Evolutionary conservation across 30 jellyfish, hydroid and myxozoan species (phyloP).

Genomic region (Sanderia malayensis): DNA sequence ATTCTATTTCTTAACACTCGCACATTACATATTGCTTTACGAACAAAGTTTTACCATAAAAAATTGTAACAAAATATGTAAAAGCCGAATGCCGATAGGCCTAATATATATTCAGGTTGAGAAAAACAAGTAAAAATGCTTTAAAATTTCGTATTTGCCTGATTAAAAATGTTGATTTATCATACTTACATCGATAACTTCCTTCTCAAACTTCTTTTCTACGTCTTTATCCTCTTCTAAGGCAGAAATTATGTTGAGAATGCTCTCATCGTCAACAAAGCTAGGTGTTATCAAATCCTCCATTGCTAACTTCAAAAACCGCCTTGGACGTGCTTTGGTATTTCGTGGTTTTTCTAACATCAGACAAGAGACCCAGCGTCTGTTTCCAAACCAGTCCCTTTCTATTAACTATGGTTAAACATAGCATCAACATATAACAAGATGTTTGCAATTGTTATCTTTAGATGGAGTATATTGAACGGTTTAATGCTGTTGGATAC

Average conservation of each 20-base stretch:
- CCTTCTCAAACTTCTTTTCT: background rate
- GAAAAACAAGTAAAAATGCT: background rate
- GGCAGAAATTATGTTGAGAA: background rate
- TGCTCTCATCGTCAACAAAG: background rate
- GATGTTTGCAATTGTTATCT: background rate
- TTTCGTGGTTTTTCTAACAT: background rate
- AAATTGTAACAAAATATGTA: background rate
- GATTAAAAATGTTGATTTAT: background rate
- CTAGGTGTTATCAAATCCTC: background rate
- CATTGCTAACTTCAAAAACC: background rate
- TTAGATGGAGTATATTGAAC: slow-evolving; percentile 24
- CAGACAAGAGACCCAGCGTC: slow-evolving; percentile 2
- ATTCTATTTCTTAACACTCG: background rate
- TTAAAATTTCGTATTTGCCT: background rate
- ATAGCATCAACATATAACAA: background rate
- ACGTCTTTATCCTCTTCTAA: slow-evolving; percentile 6
- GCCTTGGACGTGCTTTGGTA: slow-evolving; percentile 10
- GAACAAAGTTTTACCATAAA: background rate
- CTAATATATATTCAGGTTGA: background rate
- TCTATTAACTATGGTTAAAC: slow-evolving; percentile 5
- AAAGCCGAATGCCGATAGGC: background rate
- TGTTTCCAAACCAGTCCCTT: slow-evolving; percentile 14
- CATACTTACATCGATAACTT: background rate
- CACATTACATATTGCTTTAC: background rate
- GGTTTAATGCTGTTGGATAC: slow-evolving; percentile 6